These are phyloP conservation scores for Haliclystus octoradiatus DNA, from an alignment of 30 jellyfish, hydroid and myxozoan genomes.

Conservation along the genomic window DNA sequence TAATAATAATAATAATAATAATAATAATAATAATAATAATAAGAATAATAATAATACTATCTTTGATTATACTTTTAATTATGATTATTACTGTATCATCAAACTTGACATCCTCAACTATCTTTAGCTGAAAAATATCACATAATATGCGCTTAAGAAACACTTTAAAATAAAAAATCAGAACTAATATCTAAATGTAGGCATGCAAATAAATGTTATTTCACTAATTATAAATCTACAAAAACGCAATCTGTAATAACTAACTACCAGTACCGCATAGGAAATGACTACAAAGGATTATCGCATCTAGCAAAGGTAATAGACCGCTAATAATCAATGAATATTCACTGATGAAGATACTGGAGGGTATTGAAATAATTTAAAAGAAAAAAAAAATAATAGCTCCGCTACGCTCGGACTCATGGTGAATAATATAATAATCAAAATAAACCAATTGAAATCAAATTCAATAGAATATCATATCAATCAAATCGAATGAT, in stretches of 20 bases:
- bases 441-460: too few relatives aligned
- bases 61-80: background rate
- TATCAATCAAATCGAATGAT: background rate
- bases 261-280: background rate
- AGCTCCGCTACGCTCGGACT: too few relatives aligned
- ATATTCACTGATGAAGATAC: too few relatives aligned
- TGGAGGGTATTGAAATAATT: too few relatives aligned
- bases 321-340: background rate
- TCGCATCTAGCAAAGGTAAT: background rate
- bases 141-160: background rate
- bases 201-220: too few relatives aligned
- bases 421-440: too few relatives aligned
- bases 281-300: background rate
- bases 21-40: background rate
- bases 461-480: background rate
- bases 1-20: background rate
- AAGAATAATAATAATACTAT: background rate
- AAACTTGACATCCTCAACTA: background rate
- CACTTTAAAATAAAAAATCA: background rate
- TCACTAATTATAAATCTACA: too few relatives aligned
- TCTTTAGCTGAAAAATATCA: too few relatives aligned
- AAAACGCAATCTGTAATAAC: too few relatives aligned
- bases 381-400: too few relatives aligned
- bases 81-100: background rate
- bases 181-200: too few relatives aligned